These are phyloP conservation scores for Choloepus didactylus DNA, from an alignment of 2,797 vertebrate genomes.

Conservation along the genomic window DNA sequence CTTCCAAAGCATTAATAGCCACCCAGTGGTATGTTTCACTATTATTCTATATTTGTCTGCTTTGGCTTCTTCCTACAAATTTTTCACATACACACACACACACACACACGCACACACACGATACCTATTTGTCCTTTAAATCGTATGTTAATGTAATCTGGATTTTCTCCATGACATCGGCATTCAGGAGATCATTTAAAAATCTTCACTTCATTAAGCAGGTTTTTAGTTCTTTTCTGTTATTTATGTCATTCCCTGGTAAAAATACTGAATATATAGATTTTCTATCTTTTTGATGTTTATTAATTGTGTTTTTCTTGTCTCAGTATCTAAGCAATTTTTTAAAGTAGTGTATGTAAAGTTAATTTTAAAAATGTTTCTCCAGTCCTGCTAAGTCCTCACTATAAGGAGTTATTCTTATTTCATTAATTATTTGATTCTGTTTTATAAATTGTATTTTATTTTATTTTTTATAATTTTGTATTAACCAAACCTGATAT, in stretches of 20 bases:
- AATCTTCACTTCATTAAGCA: background rate
- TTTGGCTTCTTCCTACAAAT: background rate
- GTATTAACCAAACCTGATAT: background rate
- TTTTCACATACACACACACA: background rate
- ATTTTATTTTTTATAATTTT: background rate
- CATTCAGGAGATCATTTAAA: background rate
- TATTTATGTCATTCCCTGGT: background rate
- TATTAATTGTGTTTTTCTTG: background rate
- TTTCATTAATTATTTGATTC: background rate
- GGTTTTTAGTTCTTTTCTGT: conserved; percentile 9
- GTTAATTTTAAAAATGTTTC: background rate
- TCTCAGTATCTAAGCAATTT: background rate
- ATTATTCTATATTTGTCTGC: background rate
- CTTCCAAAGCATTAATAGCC: background rate
- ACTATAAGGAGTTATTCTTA: background rate
- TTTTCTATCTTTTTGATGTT: conserved; percentile 18
- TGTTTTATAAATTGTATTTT: background rate
- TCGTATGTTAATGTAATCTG: background rate
- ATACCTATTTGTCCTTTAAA: background rate
- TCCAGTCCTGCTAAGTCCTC: background rate
- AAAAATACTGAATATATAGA: background rate
- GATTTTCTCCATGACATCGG: background rate
- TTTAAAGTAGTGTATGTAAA: background rate
- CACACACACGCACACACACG: background rate
- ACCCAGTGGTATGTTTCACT: background rate